Evolutionary conservation across 2,888 invertebrate genomes (phyloP), one percentile per base, ranked within the genome.

Genomic region (Erebia aethiops): DNA sequence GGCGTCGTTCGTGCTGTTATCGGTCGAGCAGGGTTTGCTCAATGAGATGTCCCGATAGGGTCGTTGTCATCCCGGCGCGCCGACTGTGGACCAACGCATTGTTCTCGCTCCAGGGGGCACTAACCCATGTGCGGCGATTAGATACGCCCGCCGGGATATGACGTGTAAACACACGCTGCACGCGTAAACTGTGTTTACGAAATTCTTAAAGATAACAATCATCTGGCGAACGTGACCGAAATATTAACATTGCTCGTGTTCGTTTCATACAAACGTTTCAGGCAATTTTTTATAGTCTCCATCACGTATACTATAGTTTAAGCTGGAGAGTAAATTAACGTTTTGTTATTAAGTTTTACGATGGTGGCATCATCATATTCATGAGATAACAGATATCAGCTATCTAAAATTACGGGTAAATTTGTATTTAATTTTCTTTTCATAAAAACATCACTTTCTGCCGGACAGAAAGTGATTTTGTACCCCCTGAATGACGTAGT

Each of bases 41-140:
- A 67, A 70, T 69, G 73, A 78, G 77, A 76, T 77, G 79, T 71
- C 70, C 71, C 69, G 76, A 76, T 77, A 79, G 77, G 79, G 80
- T 81, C 81, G 79, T 79, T 79, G 80, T 78, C 78, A 69, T 72
- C 56, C 56, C 70, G 67, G 57, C 72, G 75, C 75, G 71, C 69
- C 71, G 57, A 62, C 62, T 75, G 76, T 80, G 87, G 92, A 92
- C 92, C 92, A 91, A 91, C 91, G 92, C 92, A 92, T 91, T 90
- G 92, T 91, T 88, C 90, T 86, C 90, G 77, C 82, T 78, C 87
- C 86, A 81, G 92, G 92, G 92, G 92, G 91, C 92, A 92, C 82
- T 92, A 87, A 91, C 92, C 92, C 91, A 92, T 83, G 84, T 89
- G 89, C 82, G 84, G 81, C 88, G 92, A 91, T 92, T 91, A 91